A percentile compares a stretch with the other conserved stretches of the same genome.
Evolutionary conservation across 2,797 vertebrate species (phyloP).

Genomic region (Acipenser ruthenus): DNA sequence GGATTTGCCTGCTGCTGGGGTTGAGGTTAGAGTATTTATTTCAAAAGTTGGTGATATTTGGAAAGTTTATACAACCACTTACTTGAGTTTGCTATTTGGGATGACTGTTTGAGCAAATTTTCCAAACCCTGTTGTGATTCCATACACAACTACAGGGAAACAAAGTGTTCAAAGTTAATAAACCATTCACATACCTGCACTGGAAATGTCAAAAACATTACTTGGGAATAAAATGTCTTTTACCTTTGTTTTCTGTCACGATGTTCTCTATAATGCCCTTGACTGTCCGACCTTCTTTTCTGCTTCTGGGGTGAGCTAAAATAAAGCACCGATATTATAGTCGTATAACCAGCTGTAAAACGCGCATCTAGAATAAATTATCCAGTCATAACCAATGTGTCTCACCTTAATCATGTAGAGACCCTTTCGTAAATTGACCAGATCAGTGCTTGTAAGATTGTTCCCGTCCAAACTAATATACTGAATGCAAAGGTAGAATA

Average conservation of each 20-base stretch:
- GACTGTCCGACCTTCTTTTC: slow-evolving; percentile 74
- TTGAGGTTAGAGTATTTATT: no score
- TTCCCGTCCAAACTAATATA: slow-evolving; percentile 81
- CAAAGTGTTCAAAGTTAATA: slow-evolving; percentile 5
- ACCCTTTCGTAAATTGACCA: slow-evolving; percentile 82
- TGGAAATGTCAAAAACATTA: no score
- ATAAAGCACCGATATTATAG: slow-evolving; percentile 11
- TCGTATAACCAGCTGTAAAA: no score
- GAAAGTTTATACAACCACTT: slow-evolving; percentile 27
- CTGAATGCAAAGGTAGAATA: slow-evolving; percentile 46
- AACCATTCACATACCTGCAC: no score
- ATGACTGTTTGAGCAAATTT: slow-evolving; percentile 95
- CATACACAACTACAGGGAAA: slow-evolving; percentile 81
- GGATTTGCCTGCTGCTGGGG: no score
- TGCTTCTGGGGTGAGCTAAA: slow-evolving; percentile 72
- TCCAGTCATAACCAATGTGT: slow-evolving; percentile 17
- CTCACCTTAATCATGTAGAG: slow-evolving; percentile 91
- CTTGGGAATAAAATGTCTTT: not conserved
- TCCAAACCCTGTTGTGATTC: slow-evolving; percentile 95
- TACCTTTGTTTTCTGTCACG: slow-evolving; percentile 83
- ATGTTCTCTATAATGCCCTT: slow-evolving; percentile 86
- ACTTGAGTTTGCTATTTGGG: slow-evolving; percentile 85
- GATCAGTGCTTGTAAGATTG: slow-evolving; percentile 76
- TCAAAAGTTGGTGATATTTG: no score
- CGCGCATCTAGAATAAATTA: not conserved